Evolutionary conservation across 2,113 vertebrate genomes (phyloP).

Genomic region (Bambusicola thoracicus): DNA sequence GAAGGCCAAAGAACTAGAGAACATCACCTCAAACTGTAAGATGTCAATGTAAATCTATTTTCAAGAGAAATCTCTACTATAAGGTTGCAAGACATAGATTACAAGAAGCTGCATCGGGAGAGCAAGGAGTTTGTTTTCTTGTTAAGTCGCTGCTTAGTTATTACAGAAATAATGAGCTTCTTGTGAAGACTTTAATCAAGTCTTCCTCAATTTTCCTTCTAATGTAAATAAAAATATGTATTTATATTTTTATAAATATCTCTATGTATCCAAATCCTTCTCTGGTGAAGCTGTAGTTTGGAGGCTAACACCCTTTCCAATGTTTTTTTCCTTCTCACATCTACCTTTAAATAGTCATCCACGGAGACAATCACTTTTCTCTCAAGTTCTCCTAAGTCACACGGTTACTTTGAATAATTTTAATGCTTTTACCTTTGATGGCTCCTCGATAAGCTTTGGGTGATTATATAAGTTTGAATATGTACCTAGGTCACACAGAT

Average conservation of each 20-base stretch:
- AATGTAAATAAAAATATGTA: background rate
- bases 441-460: slow-evolving; percentile 91
- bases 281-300: background rate
- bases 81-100: background rate
- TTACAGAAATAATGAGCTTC: background rate
- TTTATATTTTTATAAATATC: background rate
- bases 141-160: background rate
- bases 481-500: slow-evolving; percentile 82
- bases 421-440: slow-evolving; percentile 84
- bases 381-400: background rate
- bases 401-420: background rate
- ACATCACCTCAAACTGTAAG: background rate
- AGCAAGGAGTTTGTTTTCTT: background rate
- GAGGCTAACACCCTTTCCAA: background rate
- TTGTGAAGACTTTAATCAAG: background rate
- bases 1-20: background rate
- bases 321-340: background rate
- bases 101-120: background rate
- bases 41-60: background rate
- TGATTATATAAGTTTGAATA: slow-evolving; percentile 97
- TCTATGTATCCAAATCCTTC: background rate
- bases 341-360: background rate
- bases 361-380: background rate
- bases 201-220: background rate
- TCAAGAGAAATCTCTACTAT: background rate